Conservation (phyloP, 1,140 invertebrate genomes). For the Chrysoperla carnea region DNA sequence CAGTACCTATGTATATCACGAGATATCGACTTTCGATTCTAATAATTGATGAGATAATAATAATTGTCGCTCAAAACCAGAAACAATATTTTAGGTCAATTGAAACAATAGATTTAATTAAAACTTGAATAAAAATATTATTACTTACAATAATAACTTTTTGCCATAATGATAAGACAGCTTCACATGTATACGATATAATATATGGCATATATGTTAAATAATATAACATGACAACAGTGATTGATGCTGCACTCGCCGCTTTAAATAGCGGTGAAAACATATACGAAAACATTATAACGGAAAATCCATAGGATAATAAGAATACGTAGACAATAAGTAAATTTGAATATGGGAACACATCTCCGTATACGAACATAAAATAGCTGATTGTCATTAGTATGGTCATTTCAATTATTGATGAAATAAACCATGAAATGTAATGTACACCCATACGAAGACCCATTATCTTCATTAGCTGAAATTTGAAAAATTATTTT, state of each 20-base stretch:
- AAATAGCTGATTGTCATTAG: constrained; percentile 27
- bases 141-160: constrained; percentile 36
- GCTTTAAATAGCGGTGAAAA: constrained; percentile 41
- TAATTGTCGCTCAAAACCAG: no score
- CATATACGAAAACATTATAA: constrained; percentile 48
- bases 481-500: background rate
- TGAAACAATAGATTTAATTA: no score
- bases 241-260: constrained; percentile 41
- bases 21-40: no score
- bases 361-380: constrained; percentile 31
- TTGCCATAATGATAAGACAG: constrained; percentile 27
- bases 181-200: constrained; percentile 41
- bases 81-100: no score
- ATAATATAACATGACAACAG: constrained; percentile 37
- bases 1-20: no score
- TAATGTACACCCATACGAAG: constrained; percentile 36
- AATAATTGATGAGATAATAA: no score
- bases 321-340: constrained; percentile 32
- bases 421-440: constrained; percentile 38
- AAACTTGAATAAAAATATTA: background rate
- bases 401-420: constrained; percentile 29
- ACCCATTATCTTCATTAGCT: constrained; percentile 52
- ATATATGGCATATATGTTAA: constrained; percentile 43
- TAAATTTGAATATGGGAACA: constrained; percentile 33
- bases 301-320: constrained; percentile 32